phyloP scores from a whole-genome alignment of 2,113 vertebrate species.

The Lota lota region DNA sequence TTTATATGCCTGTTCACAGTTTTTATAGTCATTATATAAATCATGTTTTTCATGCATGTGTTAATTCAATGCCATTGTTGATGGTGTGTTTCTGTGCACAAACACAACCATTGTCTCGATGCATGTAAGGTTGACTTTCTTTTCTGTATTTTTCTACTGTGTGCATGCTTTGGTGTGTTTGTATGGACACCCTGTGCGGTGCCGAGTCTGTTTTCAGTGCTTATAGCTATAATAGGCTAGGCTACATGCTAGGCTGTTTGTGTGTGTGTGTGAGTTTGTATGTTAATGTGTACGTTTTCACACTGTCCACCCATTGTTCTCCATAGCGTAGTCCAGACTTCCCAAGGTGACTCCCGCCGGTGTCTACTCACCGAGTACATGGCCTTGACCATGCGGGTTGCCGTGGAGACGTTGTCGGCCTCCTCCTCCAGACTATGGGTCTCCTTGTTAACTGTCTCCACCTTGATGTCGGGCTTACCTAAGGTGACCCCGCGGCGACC shows the following conservation, averaged over 20 bases:
- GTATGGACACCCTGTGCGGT: conserved; percentile 2
- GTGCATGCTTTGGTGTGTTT: neutral
- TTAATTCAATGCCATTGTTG: too few relatives aligned
- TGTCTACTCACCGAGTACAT: conserved; percentile 87
- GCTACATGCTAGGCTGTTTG: neutral
- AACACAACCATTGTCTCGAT: too few relatives aligned
- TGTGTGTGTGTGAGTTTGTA: neutral
- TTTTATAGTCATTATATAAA: too few relatives aligned
- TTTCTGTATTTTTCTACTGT: too few relatives aligned
- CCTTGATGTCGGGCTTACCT: conserved; percentile 93
- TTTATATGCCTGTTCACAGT: too few relatives aligned
- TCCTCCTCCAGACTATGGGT: conserved; percentile 89
- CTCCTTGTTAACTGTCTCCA: conserved; percentile 95
- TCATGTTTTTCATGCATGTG: too few relatives aligned
- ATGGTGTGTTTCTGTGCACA: too few relatives aligned
- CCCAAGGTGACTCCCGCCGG: conserved; percentile 61
- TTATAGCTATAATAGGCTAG: too few relatives aligned
- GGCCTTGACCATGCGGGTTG: conserved; percentile 93
- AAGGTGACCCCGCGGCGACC: conserved; percentile 90
- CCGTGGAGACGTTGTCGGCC: conserved; percentile 83
- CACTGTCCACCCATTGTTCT: conserved; percentile 8
- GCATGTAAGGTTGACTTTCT: too few relatives aligned
- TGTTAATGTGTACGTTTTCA: neutral
- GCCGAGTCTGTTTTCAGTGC: neutral
- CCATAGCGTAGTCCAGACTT: conserved; percentile 45